These are phyloP conservation scores for Apostichopus parvimensis DNA, from an alignment of 35 echinoderm and acorn worm genomes.

Conservation along the genomic window DNA sequence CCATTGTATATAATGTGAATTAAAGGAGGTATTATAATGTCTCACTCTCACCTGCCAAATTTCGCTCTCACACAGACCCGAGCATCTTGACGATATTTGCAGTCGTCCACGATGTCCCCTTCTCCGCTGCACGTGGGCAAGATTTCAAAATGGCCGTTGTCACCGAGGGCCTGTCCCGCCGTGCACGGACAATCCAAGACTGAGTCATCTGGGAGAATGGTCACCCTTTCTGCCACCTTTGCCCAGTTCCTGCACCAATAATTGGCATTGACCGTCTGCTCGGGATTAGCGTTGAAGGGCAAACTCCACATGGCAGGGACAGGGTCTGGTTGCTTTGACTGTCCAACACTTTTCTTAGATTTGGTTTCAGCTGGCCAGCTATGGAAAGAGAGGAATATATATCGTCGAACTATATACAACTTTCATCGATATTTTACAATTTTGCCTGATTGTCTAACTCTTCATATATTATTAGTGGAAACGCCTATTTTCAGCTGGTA, in stretches of 20 bases:
- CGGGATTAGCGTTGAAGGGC: slow-evolving; percentile 76
- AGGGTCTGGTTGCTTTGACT: slow-evolving; percentile 13
- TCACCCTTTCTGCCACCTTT: slow-evolving; percentile 5
- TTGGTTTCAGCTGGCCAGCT: neutral
- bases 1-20: too few relatives aligned
- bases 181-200: slow-evolving; percentile 72
- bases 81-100: slow-evolving; percentile 51
- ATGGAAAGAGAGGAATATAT: too few relatives aligned
- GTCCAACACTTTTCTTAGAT: neutral
- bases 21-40: neutral
- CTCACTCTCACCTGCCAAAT: slow-evolving; percentile 56
- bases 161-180: slow-evolving; percentile 64
- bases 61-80: slow-evolving; percentile 77
- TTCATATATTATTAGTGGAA: too few relatives aligned
- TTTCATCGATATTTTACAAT: too few relatives aligned
- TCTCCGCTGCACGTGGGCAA: slow-evolving; percentile 53
- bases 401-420: too few relatives aligned
- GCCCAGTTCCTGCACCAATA: slow-evolving; percentile 68
- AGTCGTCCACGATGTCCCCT: neutral
- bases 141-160: slow-evolving; percentile 56
- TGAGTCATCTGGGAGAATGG: slow-evolving; percentile 12
- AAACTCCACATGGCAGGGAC: slow-evolving; percentile 78
- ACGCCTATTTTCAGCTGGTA: too few relatives aligned
- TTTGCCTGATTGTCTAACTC: too few relatives aligned
- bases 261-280: neutral